Percentiles rank a stretch among this genome's conserved stretches.
phyloP scores from a whole-genome alignment of 1,140 invertebrate species.

The Solenopsis fugax region DNA sequence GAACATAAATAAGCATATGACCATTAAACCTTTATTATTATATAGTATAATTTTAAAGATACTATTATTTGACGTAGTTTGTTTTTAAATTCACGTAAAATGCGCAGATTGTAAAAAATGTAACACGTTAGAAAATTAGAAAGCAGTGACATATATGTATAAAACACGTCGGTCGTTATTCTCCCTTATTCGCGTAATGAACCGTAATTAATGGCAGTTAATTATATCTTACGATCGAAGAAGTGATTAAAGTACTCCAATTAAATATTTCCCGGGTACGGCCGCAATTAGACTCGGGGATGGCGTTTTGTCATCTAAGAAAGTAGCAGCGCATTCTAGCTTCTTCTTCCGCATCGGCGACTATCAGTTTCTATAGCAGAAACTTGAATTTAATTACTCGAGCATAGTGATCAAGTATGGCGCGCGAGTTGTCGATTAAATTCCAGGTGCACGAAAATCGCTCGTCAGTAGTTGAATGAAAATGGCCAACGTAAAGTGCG shows the following conservation, averaged over 20 bases:
- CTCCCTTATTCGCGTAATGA: constrained; percentile 19
- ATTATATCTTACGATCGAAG: constrained; percentile 39
- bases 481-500: constrained; percentile 15
- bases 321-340: constrained; percentile 31
- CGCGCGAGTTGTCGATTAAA: constrained; percentile 5
- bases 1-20: neutral
- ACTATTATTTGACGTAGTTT: neutral
- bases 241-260: constrained; percentile 52
- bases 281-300: constrained; percentile 40
- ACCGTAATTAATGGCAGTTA: constrained; percentile 35
- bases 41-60: neutral
- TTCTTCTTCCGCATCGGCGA: constrained; percentile 53
- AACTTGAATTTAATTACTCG: constrained; percentile 56
- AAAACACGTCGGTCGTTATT: neutral
- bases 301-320: constrained; percentile 18
- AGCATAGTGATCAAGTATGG: neutral
- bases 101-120: neutral
- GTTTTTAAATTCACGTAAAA: neutral
- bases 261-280: constrained; percentile 58
- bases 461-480: constrained; percentile 8
- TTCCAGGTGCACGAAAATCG: constrained; percentile 4
- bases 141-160: neutral
- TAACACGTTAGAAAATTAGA: neutral
- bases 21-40: neutral
- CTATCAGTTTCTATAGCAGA: constrained; percentile 16